These are phyloP conservation scores for Stichodactyla mertensii DNA, from an alignment of 64 coral and sea anemone species.

Conservation along the genomic window DNA sequence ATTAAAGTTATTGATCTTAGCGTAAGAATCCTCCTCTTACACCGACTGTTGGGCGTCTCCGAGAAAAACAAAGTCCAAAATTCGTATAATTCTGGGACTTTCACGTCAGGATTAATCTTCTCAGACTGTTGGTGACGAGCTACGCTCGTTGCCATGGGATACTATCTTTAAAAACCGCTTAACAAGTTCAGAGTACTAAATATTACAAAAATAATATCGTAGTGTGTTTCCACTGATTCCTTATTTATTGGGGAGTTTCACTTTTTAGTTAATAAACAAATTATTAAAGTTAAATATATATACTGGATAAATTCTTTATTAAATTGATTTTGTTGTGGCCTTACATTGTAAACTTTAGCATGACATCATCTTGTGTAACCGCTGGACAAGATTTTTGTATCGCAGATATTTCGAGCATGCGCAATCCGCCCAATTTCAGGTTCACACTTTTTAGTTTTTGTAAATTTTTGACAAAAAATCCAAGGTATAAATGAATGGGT, in stretches of 20 bases:
- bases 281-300: too few relatives aligned
- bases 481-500: neutral
- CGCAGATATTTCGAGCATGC: too few relatives aligned
- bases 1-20: neutral
- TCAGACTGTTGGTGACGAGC: neutral
- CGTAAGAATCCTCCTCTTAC: neutral
- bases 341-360: neutral
- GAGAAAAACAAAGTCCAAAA: neutral
- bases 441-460: too few relatives aligned
- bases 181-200: too few relatives aligned
- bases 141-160: neutral
- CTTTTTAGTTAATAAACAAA: too few relatives aligned
- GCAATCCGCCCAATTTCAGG: too few relatives aligned
- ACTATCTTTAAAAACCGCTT: neutral
- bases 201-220: too few relatives aligned
- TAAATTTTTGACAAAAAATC: too few relatives aligned
- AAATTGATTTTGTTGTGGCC: neutral
- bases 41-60: neutral
- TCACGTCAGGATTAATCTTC: neutral
- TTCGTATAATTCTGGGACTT: neutral
- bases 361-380: neutral
- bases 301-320: neutral
- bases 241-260: too few relatives aligned
- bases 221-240: too few relatives aligned
- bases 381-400: too few relatives aligned